phyloP scores from a whole-genome alignment of 1,140 invertebrate genomes.

The Plectrocnemia conspersa region DNA sequence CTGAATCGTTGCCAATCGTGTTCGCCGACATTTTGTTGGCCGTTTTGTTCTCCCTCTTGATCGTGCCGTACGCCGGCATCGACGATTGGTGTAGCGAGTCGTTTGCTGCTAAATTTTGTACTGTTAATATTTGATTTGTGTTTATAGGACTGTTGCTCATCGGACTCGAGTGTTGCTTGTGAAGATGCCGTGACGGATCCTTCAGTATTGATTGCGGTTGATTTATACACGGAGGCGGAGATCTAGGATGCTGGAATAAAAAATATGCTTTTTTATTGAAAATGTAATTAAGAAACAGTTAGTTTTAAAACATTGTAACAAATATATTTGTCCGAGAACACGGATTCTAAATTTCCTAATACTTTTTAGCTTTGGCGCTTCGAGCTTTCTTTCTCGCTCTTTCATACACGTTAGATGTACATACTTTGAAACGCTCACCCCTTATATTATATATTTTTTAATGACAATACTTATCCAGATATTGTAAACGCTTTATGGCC shows the following conservation, averaged over 20 bases:
- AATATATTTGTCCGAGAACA: too few relatives aligned
- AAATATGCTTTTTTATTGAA: too few relatives aligned
- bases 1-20: conserved; percentile 26
- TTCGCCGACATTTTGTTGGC: conserved; percentile 31
- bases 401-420: too few relatives aligned
- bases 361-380: too few relatives aligned
- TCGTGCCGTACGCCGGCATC: conserved; percentile 49
- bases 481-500: too few relatives aligned
- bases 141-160: conserved; percentile 45
- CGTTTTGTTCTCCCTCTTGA: conserved; percentile 50
- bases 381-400: too few relatives aligned
- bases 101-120: conserved; percentile 42
- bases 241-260: conserved; percentile 31
- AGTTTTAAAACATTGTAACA: conserved; percentile 3
- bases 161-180: conserved; percentile 50
- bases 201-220: conserved; percentile 59
- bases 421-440: too few relatives aligned
- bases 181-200: conserved; percentile 56
- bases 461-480: too few relatives aligned
- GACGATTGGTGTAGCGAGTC: conserved; percentile 29
- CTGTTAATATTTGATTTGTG: conserved; percentile 49
- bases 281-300: neutral
- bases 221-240: conserved; percentile 43
- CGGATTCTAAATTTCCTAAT: too few relatives aligned
- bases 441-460: too few relatives aligned